These are phyloP conservation scores for Chaenodraco wilsoni DNA, from an alignment of 2,797 vertebrate species.

Conservation along the genomic window DNA sequence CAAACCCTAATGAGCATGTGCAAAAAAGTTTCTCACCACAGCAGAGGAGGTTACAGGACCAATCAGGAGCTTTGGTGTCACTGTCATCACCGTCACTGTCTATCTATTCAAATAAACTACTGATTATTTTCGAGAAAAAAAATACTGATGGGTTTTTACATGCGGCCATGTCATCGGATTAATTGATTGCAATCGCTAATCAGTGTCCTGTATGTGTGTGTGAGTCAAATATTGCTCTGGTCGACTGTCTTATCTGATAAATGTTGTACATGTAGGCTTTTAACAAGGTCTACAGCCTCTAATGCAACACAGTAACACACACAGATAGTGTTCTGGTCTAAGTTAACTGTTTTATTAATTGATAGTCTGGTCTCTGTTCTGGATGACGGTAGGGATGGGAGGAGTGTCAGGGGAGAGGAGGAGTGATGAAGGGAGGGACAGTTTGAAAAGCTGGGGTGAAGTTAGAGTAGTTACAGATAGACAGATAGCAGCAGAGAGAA, in stretches of 20 bases:
- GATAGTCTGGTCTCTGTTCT: conserved; percentile 40
- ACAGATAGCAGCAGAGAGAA: conserved; percentile 40
- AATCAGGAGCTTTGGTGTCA: conserved; percentile 40
- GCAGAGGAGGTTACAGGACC: conserved; percentile 15
- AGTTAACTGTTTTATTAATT: conserved; percentile 34
- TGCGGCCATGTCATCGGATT: conserved; percentile 42
- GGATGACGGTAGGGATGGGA: conserved; percentile 23
- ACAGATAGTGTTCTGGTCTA: conserved; percentile 43
- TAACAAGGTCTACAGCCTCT: conserved; percentile 20
- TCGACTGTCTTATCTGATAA: conserved; percentile 70
- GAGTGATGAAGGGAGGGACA: conserved; percentile 59
- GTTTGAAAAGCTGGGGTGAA: conserved; percentile 58
- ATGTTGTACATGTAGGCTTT: conserved; percentile 19
- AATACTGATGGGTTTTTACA: conserved; percentile 44
- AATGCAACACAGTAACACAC: conserved; percentile 3
- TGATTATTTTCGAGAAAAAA: conserved; percentile 40
- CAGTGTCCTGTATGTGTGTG: conserved; percentile 20
- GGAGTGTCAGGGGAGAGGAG: conserved; percentile 44
- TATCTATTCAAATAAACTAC: conserved; percentile 15
- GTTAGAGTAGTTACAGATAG: conserved; percentile 57
- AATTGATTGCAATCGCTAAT: conserved; percentile 64
- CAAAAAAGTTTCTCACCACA: conserved; percentile 40
- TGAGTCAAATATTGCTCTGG: conserved; percentile 58
- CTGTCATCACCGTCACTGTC: conserved; percentile 24
- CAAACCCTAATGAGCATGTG: conserved; percentile 72